Evolutionary conservation across 2,888 invertebrate species (phyloP), one percentile per base, ranked within the genome.

Genomic region (Spisula subtruncata): DNA sequence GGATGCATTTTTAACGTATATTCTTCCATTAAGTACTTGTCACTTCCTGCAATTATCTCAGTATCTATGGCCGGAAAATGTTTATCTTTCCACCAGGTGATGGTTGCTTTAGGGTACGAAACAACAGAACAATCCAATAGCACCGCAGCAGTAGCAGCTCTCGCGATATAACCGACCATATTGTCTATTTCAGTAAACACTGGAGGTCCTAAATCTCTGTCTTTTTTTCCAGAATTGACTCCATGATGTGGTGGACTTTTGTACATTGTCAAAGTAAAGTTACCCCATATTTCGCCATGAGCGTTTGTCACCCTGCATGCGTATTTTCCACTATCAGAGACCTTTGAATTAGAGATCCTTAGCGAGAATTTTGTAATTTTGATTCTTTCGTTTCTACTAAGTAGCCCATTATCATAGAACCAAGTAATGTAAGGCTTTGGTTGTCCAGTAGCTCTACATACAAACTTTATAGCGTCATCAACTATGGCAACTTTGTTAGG

Each of bases 381-480:
- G 4, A 94, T 90, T 83, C 95, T 93, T 18, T 91, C 81, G 66
- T 90, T 89, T 18, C 51, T 48, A 75, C 51, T 14, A 41, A 92
- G 29, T 94, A 80, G 29, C 87, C 97, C 97, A 89, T 97, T 98
- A 96, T 98, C 98, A 96, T 98, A 98, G 89, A 97, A 98, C 99
- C 99, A 99, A 0, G 98, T 98, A 91, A 99, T 98, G 95, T 98
- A 98, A 2, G 98, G 98, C 85, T 97, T 97, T 0, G 98, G 98
- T 94, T 98, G 98, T 97, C 98, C 98, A 96, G 97, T 97, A 83
- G 98, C 98, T 88, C 97, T 97, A 96, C 99, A 99, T 95, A 97
- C 97, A 0, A 99, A 97, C 93, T 97, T 97, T 18, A 93, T 87
- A 4, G 86, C 83, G 32, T 92, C 94, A 32, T 94, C 93, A 6